Percentiles rank a stretch among this genome's conserved stretches.
phyloP scores from a whole-genome alignment of 2,888 invertebrate genomes.

The Drosophila rellima region DNA sequence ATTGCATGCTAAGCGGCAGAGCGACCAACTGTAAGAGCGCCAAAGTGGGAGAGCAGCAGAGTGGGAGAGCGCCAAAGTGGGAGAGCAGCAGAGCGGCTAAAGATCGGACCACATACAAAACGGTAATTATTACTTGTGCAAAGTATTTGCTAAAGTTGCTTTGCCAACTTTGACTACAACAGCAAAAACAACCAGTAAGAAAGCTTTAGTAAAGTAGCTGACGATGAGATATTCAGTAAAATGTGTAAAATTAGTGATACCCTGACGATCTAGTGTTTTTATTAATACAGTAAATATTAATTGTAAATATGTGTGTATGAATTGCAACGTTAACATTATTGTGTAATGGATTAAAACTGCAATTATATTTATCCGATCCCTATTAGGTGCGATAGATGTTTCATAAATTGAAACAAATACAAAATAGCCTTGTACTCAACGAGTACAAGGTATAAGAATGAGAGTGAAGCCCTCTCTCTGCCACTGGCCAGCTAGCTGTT shows the following conservation, averaged over 20 bases:
- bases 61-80: background rate
- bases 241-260: no score
- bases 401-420: background rate
- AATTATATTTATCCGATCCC: no score
- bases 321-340: no score
- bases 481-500: background rate
- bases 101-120: conserved; percentile 53
- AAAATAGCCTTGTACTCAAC: background rate
- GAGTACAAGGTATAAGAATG: conserved; percentile 1
- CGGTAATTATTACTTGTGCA: conserved; percentile 62
- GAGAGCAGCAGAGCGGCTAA: conserved; percentile 16
- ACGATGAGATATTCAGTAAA: background rate
- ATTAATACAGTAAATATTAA: no score
- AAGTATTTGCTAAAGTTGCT: conserved; percentile 57
- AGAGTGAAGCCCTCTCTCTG: conserved; percentile 11
- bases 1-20: conserved; percentile 29
- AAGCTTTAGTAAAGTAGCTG: background rate
- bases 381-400: no score
- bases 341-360: no score
- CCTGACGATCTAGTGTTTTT: no score
- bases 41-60: background rate
- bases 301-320: no score
- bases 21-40: background rate
- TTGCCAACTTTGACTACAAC: conserved; percentile 26
- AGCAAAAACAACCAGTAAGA: background rate